phyloP scores from a whole-genome alignment of 2,113 vertebrate species.

The Paraplagusia blochii region DNA sequence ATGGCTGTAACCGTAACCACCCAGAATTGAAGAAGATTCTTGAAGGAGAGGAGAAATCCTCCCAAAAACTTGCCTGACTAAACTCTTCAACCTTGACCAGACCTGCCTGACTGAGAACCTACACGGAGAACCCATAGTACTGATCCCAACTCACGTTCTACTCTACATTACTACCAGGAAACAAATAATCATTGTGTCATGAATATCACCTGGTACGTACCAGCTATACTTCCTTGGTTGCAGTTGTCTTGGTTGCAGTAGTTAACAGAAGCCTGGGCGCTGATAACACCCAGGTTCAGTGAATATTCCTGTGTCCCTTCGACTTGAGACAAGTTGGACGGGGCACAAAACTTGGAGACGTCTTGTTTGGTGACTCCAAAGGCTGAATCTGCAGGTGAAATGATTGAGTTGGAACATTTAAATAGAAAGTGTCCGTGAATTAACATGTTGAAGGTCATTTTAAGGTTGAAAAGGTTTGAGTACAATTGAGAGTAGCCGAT shows the following conservation, averaged over 20 bases:
- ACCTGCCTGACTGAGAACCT: too few species aligned
- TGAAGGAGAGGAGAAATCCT: too few species aligned
- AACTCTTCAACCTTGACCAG: too few species aligned
- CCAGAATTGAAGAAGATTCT: too few species aligned
- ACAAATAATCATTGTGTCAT: background rate
- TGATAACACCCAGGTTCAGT: background rate
- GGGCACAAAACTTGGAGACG: background rate
- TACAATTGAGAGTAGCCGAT: background rate
- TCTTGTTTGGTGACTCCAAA: fast-evolving
- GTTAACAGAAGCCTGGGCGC: background rate
- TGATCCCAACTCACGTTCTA: too few species aligned
- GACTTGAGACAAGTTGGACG: constrained; percentile 1
- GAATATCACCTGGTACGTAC: background rate
- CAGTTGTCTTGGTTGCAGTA: constrained; percentile 19
- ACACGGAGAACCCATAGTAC: too few species aligned
- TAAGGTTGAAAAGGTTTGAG: too few species aligned
- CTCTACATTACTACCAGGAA: too few species aligned
- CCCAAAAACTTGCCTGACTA: too few species aligned
- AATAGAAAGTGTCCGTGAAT: too few species aligned
- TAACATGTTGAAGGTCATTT: too few species aligned
- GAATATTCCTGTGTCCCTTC: background rate
- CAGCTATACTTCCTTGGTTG: background rate
- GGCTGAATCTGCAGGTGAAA: background rate
- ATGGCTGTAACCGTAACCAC: too few species aligned
- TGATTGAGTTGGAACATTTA: background rate